These are phyloP conservation scores for Matsumurasca onukii DNA, from an alignment of 1,140 invertebrate species.

Conservation along the genomic window DNA sequence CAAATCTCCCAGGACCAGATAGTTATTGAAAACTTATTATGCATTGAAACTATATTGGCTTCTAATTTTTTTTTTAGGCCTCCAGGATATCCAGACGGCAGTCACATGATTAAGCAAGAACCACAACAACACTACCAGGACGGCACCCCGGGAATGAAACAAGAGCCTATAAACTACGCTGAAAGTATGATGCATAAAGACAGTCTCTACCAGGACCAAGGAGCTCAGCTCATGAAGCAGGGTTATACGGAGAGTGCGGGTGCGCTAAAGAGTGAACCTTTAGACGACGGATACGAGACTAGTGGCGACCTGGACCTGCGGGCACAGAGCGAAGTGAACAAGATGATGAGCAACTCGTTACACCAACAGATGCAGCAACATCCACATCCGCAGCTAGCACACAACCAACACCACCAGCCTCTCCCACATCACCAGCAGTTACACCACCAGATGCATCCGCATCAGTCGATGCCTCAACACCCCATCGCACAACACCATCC, in stretches of 20 bases:
- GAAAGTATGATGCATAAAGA: no score
- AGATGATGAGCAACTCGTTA: slow-evolving; percentile 18
- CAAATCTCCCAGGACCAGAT: no score
- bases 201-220: no score
- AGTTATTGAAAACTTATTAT: no score
- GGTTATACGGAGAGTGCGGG: neutral
- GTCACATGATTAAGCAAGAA: no score
- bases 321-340: slow-evolving; percentile 46
- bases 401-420: slow-evolving; percentile 32
- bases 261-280: slow-evolving; percentile 65
- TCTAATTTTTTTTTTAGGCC: no score
- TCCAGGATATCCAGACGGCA: no score
- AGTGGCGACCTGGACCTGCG: slow-evolving; percentile 72
- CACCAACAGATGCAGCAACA: slow-evolving; percentile 35
- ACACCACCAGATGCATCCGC: slow-evolving; percentile 41
- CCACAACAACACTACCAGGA: no score
- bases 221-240: slow-evolving; percentile 26
- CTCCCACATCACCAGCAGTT: slow-evolving; percentile 41
- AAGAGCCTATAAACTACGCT: slow-evolving; percentile 16
- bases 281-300: slow-evolving; percentile 85
- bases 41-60: no score
- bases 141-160: slow-evolving; percentile 29
- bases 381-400: slow-evolving; percentile 28
- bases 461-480: slow-evolving; percentile 29
- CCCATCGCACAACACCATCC: slow-evolving; percentile 32